A percentile compares a stretch with the other conserved stretches of the same genome.
phyloP scores from a whole-genome alignment of 2,113 vertebrate genomes.

The Hypomesus transpacificus region DNA sequence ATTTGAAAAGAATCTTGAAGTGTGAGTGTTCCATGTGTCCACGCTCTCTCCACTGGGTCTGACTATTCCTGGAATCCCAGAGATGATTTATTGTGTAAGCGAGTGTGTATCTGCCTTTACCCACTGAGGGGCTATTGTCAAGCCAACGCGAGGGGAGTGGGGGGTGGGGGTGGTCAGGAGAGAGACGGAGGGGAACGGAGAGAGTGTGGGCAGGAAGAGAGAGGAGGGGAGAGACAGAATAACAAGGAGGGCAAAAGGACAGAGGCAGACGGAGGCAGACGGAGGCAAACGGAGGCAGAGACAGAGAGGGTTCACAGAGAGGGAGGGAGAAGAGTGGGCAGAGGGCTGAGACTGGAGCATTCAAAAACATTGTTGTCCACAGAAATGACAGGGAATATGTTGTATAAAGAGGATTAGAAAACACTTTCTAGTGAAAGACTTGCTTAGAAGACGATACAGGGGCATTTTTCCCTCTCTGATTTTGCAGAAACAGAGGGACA shows the following conservation, averaged over 20 bases:
- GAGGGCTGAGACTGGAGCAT: neutral
- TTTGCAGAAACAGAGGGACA: constrained; percentile 38
- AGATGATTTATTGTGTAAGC: constrained; percentile 51
- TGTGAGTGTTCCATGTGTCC: constrained; percentile 5
- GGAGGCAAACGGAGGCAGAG: neutral
- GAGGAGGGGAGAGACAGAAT: neutral
- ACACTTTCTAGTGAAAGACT: too few relatives aligned
- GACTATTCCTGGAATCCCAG: constrained; percentile 41
- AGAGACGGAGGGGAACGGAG: neutral
- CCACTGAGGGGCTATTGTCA: constrained; percentile 58
- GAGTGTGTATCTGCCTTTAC: constrained; percentile 26
- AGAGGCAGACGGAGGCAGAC: neutral
- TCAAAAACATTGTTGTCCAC: neutral
- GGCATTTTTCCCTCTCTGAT: neutral
- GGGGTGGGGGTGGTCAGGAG: constrained; percentile 5
- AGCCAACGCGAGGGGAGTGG: constrained; percentile 40
- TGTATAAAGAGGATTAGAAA: neutral
- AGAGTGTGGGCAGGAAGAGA: neutral
- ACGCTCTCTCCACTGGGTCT: constrained; percentile 26
- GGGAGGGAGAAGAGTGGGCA: constrained; percentile 24
- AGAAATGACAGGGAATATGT: neutral
- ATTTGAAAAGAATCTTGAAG: constrained; percentile 13
- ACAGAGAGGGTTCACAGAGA: constrained; percentile 5
- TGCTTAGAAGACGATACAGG: too few relatives aligned
- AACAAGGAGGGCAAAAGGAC: neutral